phyloP scores from a whole-genome alignment of 2,888 invertebrate species.

The Latrodectus hesperus region DNA sequence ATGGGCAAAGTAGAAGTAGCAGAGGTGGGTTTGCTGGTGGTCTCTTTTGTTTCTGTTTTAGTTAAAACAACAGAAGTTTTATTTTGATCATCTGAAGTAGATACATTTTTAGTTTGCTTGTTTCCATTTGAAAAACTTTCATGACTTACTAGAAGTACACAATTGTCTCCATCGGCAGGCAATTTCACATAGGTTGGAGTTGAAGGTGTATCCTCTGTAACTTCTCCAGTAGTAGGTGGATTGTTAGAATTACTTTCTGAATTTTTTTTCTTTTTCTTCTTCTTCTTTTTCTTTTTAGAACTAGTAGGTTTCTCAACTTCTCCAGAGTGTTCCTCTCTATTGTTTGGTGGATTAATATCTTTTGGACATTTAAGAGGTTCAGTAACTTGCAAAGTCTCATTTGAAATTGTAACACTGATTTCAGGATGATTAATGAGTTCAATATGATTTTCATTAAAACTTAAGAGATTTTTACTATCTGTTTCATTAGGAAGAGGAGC shows the following conservation, averaged over 20 bases:
- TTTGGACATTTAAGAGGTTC: not conserved
- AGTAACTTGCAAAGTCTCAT: not conserved
- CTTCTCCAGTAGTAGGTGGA: conserved; percentile 12
- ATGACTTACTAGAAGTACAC: conserved; percentile 58
- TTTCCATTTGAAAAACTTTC: conserved; percentile 41
- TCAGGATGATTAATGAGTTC: conserved; percentile 62
- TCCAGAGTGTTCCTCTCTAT: conserved; percentile 15
- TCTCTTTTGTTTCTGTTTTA: not conserved
- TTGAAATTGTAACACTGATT: conserved; percentile 63
- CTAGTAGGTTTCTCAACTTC: not conserved
- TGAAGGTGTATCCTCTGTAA: conserved; percentile 18
- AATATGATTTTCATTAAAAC: conserved; percentile 41
- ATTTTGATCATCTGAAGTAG: not conserved
- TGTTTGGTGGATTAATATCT: not conserved
- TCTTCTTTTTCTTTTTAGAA: conserved; percentile 57
- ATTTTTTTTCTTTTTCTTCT: conserved; percentile 55
- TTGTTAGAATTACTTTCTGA: not conserved
- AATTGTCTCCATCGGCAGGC: conserved; percentile 33
- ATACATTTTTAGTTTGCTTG: not conserved
- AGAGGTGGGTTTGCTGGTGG: not conserved
- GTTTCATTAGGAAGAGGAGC: conserved; percentile 14
- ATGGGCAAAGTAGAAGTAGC: not conserved
- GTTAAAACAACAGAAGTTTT: conserved; percentile 14
- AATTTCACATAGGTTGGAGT: conserved; percentile 59
- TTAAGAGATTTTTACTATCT: conserved; percentile 8